phyloP scores from a whole-genome alignment of 1,140 invertebrate genomes.

The Drosophila dunni region DNA sequence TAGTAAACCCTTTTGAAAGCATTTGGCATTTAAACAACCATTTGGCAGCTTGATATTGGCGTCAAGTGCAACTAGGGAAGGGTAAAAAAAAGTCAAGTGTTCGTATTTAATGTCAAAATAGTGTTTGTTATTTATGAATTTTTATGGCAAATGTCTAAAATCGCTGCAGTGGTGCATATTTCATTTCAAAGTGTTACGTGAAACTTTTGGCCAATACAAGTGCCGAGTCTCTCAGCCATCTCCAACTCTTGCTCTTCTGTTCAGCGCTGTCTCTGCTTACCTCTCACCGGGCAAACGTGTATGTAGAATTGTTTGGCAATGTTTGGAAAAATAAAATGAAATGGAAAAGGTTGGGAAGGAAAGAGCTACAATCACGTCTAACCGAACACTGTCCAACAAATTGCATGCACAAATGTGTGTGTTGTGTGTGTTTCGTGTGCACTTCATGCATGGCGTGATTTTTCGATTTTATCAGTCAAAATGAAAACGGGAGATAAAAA shows the following conservation, averaged over 20 bases:
- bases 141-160: slow-evolving; percentile 58
- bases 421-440: slow-evolving; percentile 9
- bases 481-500: background rate
- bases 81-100: slow-evolving; percentile 1
- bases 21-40: slow-evolving; percentile 10
- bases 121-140: slow-evolving; percentile 63
- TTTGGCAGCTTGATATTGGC: slow-evolving; percentile 22
- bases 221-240: background rate
- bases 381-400: slow-evolving; percentile 36
- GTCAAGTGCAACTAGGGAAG: background rate
- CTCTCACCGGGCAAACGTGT: slow-evolving; percentile 7
- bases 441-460: slow-evolving; percentile 51
- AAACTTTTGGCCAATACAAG: slow-evolving; percentile 54
- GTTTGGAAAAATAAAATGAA: slow-evolving; percentile 31
- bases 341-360: background rate
- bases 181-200: slow-evolving; percentile 65
- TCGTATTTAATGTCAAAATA: slow-evolving; percentile 45
- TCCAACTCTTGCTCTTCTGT: background rate
- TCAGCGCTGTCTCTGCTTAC: background rate
- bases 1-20: background rate
- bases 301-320: slow-evolving; percentile 21
- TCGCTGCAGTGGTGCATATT: slow-evolving; percentile 71
- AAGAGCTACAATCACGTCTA: slow-evolving; percentile 32
- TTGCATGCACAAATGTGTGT: slow-evolving; percentile 15
- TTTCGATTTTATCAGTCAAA: slow-evolving; percentile 61